These are phyloP conservation scores for Cephus rjabovi DNA, from an alignment of 2,888 invertebrate genomes.

Conservation along the genomic window DNA sequence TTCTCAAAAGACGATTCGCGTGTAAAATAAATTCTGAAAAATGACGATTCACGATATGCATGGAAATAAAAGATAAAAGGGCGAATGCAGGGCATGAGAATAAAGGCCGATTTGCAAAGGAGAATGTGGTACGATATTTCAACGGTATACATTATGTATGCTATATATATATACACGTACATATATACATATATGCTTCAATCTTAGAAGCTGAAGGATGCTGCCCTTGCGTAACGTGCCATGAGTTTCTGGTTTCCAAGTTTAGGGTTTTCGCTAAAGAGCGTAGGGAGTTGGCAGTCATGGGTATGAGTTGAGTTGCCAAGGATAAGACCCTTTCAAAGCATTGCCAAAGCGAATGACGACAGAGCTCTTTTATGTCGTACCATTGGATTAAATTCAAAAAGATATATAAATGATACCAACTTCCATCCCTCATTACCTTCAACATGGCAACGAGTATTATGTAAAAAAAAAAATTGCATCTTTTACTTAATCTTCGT, in stretches of 20 bases:
- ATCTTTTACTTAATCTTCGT: neutral
- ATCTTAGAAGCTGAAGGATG: neutral
- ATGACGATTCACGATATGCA: neutral
- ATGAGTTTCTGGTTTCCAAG: neutral
- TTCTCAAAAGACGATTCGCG: neutral
- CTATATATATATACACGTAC: too few species aligned
- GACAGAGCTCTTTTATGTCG: neutral
- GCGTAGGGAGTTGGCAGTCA: neutral
- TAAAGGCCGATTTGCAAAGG: neutral
- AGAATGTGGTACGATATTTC: neutral
- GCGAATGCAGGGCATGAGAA: neutral
- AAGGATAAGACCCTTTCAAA: neutral
- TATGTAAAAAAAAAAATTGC: neutral
- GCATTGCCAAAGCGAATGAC: neutral
- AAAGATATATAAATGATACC: constrained; percentile 1
- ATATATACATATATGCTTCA: too few species aligned
- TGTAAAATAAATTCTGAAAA: neutral
- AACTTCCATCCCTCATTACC: neutral
- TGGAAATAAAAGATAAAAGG: neutral
- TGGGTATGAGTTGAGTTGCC: neutral
- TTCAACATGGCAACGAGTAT: neutral
- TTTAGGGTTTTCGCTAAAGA: neutral
- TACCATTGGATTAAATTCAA: neutral
- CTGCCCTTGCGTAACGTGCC: neutral
- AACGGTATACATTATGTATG: neutral